Evolutionary conservation across 1,140 invertebrate species (phyloP).

Genomic region (Lordiphosa clarofinis): DNA sequence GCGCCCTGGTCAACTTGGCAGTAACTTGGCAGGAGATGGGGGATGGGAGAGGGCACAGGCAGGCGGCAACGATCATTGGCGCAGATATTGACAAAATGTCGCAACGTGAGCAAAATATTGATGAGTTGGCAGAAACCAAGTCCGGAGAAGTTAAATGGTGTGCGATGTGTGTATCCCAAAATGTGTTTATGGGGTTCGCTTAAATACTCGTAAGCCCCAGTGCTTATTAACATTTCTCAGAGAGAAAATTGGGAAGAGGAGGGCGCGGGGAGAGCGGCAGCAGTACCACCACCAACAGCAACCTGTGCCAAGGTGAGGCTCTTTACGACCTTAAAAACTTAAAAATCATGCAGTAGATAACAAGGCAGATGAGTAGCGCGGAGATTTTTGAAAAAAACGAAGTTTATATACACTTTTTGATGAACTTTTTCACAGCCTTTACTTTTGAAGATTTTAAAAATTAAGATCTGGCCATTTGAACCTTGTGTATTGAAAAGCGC

Average conservation of each 20-base stretch:
- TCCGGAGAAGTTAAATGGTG: constrained; percentile 10
- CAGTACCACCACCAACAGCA: not conserved
- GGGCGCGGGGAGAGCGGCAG: not conserved
- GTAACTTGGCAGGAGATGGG: not conserved
- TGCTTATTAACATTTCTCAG: constrained; percentile 62
- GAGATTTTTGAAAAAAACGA: too few relatives aligned
- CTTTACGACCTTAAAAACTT: constrained; percentile 40
- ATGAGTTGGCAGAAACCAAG: constrained; percentile 60
- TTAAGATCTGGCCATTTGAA: too few relatives aligned
- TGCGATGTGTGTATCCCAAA: constrained; percentile 40
- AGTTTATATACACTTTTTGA: too few relatives aligned
- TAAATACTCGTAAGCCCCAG: constrained; percentile 23
- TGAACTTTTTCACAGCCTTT: too few relatives aligned
- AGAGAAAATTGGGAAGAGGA: not conserved
- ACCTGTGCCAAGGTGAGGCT: constrained; percentile 40
- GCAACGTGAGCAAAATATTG: constrained; percentile 76
- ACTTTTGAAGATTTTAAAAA: too few relatives aligned
- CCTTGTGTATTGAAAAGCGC: too few relatives aligned
- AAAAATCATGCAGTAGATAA: constrained; percentile 15
- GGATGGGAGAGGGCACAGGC: not conserved
- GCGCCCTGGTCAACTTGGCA: constrained; percentile 22
- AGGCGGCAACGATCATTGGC: constrained; percentile 56
- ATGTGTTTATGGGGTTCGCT: constrained; percentile 23
- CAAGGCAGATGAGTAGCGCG: constrained; percentile 1
- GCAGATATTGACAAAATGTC: constrained; percentile 78